A percentile compares a stretch with the other conserved stretches of the same genome.
phyloP scores from a whole-genome alignment of 2,113 vertebrate species.

The Canis aureus region DNA sequence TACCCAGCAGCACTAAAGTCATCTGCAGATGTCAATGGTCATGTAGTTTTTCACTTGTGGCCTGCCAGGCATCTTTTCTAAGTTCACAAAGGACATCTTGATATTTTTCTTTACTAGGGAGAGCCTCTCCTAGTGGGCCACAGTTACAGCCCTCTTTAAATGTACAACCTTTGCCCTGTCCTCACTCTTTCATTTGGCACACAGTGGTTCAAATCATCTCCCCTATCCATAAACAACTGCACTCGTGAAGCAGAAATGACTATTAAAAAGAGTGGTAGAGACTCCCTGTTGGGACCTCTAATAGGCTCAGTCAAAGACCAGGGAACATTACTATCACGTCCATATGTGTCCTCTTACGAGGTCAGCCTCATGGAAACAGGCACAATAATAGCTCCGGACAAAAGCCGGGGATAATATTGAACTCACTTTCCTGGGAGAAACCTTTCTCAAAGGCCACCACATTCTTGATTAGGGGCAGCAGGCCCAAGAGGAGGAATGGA shows the following conservation, averaged over 20 bases:
- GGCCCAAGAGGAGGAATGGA: not conserved
- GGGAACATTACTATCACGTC: slow-evolving; percentile 69
- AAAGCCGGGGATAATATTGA: slow-evolving; percentile 73
- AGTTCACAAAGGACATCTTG: slow-evolving; percentile 38
- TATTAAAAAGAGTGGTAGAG: slow-evolving; percentile 59
- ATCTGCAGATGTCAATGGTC: not conserved
- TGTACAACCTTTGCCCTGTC: slow-evolving; percentile 50
- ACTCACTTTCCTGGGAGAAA: slow-evolving; percentile 64
- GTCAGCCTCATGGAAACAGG: slow-evolving; percentile 67
- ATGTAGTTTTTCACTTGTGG: slow-evolving; percentile 25
- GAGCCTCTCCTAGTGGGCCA: not conserved
- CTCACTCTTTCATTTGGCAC: slow-evolving; percentile 4
- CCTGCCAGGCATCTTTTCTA: not conserved
- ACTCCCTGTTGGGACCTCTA: slow-evolving; percentile 58
- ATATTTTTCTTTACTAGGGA: slow-evolving; percentile 8
- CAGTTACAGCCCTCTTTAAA: slow-evolving; percentile 50
- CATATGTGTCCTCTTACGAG: slow-evolving; percentile 69
- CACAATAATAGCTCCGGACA: slow-evolving; percentile 74
- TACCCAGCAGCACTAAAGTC: not conserved
- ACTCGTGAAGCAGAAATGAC: slow-evolving; percentile 67
- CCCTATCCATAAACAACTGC: slow-evolving; percentile 73
- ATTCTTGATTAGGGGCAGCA: slow-evolving; percentile 17
- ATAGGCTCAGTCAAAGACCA: slow-evolving; percentile 58
- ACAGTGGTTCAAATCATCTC: slow-evolving; percentile 74
- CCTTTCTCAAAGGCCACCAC: slow-evolving; percentile 54